phyloP scores from a whole-genome alignment of 2,113 vertebrate species.

The Puffinus mauretanicus region DNA sequence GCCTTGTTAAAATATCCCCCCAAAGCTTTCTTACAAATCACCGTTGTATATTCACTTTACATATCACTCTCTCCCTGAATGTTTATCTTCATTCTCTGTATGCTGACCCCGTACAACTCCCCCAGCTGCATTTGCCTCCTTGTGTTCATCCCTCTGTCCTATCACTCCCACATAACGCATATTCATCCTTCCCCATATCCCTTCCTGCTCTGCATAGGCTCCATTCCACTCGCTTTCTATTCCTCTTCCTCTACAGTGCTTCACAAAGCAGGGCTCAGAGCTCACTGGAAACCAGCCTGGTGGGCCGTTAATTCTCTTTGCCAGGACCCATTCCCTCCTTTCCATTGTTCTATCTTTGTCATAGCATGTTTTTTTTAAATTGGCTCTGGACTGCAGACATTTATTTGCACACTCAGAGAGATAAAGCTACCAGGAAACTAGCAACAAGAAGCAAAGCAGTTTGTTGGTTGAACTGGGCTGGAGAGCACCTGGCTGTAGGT shows the following conservation, averaged over 20 bases:
- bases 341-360: neutral
- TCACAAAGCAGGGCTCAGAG: neutral
- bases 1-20: neutral
- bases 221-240: neutral
- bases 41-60: neutral
- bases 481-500: neutral
- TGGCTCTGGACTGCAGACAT: neutral
- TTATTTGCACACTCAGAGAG: neutral
- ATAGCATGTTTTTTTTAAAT: neutral
- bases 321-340: neutral
- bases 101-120: neutral
- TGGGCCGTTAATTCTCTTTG: neutral
- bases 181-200: neutral
- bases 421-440: neutral
- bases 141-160: neutral
- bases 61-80: neutral
- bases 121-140: neutral
- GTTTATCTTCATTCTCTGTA: neutral
- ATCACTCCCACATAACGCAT: neutral
- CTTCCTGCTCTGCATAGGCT: neutral
- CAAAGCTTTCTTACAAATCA: neutral
- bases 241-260: neutral
- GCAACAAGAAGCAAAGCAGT: neutral
- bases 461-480: neutral
- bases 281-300: neutral